Evolutionary conservation across 2,888 invertebrate genomes (phyloP).

Genomic region (Melinopterus prodromus): DNA sequence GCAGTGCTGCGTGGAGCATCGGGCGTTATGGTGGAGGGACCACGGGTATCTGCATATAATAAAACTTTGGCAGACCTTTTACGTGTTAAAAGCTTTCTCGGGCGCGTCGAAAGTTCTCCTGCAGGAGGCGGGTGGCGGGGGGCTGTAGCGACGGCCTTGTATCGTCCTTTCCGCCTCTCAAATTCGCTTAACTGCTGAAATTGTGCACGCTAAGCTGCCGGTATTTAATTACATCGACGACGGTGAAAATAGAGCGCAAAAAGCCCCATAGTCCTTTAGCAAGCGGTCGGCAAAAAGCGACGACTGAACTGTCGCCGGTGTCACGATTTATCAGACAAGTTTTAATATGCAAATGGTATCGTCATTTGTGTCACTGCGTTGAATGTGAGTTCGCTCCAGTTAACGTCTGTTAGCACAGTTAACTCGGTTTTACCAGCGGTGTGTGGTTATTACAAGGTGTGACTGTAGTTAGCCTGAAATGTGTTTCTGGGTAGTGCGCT

Average conservation of each 20-base stretch:
- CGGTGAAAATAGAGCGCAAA: neutral
- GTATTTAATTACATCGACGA: neutral
- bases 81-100: constrained; percentile 4
- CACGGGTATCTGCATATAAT: neutral
- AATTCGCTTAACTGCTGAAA: constrained; percentile 4
- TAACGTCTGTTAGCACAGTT: neutral
- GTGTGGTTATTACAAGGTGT: too few relatives aligned
- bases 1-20: neutral
- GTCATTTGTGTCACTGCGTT: neutral
- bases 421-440: neutral
- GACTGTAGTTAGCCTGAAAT: too few relatives aligned
- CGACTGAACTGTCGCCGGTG: neutral
- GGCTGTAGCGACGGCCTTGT: neutral
- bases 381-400: neutral
- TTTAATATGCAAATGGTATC: neutral
- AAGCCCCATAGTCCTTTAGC: neutral
- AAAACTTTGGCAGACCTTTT: constrained; percentile 4
- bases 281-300: neutral
- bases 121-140: neutral
- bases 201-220: constrained; percentile 4
- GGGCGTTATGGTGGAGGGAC: neutral
- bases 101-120: neutral
- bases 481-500: too few relatives aligned
- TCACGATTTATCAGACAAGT: neutral
- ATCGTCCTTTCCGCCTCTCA: constrained; percentile 4